These are phyloP conservation scores for Amblyopsis rosae DNA, from an alignment of 2,113 vertebrate genomes.

Conservation along the genomic window DNA sequence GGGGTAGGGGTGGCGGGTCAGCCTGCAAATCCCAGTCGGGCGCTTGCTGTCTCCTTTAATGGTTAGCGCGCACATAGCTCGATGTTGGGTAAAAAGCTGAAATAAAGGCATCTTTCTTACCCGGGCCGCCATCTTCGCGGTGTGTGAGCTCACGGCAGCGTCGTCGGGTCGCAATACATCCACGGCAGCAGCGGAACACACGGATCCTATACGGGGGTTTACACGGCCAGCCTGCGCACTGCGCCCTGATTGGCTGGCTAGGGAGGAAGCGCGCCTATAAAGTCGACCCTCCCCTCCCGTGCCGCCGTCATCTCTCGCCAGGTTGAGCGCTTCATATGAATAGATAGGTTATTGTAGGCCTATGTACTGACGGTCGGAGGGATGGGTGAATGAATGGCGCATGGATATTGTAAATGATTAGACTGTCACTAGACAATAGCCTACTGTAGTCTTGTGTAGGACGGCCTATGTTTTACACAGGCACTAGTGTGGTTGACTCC, in stretches of 20 bases:
- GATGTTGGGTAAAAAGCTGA: background rate
- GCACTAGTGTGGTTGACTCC: too few relatives aligned
- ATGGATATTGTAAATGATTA: too few relatives aligned
- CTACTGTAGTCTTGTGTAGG: too few relatives aligned
- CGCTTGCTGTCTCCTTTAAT: too few relatives aligned
- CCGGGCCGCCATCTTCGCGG: constrained; percentile 77
- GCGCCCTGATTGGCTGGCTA: constrained; percentile 53
- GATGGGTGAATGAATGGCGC: too few relatives aligned
- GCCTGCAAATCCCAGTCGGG: too few relatives aligned
- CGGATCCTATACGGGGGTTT: background rate
- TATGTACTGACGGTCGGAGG: too few relatives aligned
- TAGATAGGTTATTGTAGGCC: too few relatives aligned
- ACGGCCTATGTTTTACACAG: too few relatives aligned
- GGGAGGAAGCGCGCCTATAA: constrained; percentile 33
- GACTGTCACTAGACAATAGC: too few relatives aligned
- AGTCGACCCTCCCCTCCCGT: background rate
- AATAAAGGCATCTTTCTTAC: constrained; percentile 58
- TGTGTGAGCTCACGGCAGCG: constrained; percentile 38
- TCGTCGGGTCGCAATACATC: constrained; percentile 22
- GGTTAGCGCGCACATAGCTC: too few relatives aligned
- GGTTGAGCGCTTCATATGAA: background rate
- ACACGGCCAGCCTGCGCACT: constrained; percentile 19
- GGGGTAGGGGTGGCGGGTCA: too few relatives aligned
- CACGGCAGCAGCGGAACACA: constrained; percentile 3
- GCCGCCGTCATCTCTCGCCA: background rate